A percentile compares a stretch with the other conserved stretches of the same genome.
phyloP scores from a whole-genome alignment of 1,140 invertebrate genomes.

The Papilio xuthus region DNA sequence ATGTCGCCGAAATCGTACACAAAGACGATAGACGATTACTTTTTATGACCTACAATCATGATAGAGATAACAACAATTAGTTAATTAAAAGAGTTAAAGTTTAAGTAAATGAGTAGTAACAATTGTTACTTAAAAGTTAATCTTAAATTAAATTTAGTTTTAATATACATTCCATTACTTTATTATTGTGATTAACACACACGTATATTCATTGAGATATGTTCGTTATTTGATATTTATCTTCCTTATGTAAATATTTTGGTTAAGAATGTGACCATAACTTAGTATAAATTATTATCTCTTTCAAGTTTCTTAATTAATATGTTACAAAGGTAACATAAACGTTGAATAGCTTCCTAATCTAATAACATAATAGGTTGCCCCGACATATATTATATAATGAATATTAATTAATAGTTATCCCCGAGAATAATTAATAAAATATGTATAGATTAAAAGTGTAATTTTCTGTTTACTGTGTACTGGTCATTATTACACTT shows the following conservation, averaged over 20 bases:
- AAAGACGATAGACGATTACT: neutral
- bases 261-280: neutral
- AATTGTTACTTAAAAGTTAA: neutral
- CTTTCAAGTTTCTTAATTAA: slow-evolving; percentile 17
- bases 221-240: neutral
- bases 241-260: slow-evolving; percentile 6
- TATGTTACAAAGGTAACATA: slow-evolving; percentile 3
- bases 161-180: neutral
- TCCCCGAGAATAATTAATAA: neutral
- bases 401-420: slow-evolving; percentile 5
- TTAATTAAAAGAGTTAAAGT: neutral
- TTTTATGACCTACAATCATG: neutral
- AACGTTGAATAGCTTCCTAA: neutral
- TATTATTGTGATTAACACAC: neutral
- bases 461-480: neutral
- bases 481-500: neutral
- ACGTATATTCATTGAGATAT: neutral
- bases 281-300: slow-evolving; percentile 6
- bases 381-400: neutral
- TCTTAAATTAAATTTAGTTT: neutral
- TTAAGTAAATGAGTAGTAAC: neutral
- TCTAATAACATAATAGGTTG: slow-evolving; percentile 8
- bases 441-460: neutral
- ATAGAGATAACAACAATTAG: neutral
- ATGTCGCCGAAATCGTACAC: slow-evolving; percentile 26